Conservation (phyloP, 2,888 invertebrate genomes). For the Horisme vitalbata region DNA sequence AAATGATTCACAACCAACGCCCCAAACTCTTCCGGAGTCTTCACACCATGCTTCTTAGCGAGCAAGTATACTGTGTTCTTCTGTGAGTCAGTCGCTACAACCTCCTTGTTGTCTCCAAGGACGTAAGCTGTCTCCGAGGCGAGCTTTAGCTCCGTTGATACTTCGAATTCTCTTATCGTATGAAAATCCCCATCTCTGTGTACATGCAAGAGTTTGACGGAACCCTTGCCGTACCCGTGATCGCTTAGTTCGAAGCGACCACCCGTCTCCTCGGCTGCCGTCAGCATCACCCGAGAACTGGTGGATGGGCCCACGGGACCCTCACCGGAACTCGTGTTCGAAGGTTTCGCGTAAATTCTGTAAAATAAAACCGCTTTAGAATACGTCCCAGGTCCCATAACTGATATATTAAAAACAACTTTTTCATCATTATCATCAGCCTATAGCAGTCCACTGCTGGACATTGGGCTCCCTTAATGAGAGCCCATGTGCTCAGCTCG, state of each 20-base stretch:
- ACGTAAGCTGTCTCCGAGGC: conserved; percentile 88
- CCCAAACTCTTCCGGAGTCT: conserved; percentile 90
- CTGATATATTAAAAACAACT: no score
- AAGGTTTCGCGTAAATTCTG: conserved; percentile 79
- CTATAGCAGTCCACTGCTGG: no score
- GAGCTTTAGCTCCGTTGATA: conserved; percentile 86
- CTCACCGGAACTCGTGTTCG: conserved; percentile 66
- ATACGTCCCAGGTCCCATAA: no score
- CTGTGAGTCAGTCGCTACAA: conserved; percentile 92
- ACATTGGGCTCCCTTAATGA: no score
- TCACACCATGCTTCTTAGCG: conserved; percentile 90
- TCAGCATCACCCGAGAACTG: conserved; percentile 45
- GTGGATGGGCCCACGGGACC: conserved; percentile 27
- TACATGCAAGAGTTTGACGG: conserved; percentile 88
- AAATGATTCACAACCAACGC: conserved; percentile 89
- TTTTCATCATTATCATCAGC: no score
- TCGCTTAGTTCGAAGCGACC: conserved; percentile 84
- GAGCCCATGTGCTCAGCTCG: no score
- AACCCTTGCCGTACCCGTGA: conserved; percentile 89
- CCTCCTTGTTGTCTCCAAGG: conserved; percentile 89
- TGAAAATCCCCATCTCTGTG: conserved; percentile 86
- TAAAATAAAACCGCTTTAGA: conserved; percentile 27
- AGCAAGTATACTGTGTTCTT: conserved; percentile 91
- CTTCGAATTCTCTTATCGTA: conserved; percentile 89
- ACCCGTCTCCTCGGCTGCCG: conserved; percentile 70